Evolutionary conservation across 2,113 vertebrate genomes (phyloP).

Genomic region (Hystrix brachyura): DNA sequence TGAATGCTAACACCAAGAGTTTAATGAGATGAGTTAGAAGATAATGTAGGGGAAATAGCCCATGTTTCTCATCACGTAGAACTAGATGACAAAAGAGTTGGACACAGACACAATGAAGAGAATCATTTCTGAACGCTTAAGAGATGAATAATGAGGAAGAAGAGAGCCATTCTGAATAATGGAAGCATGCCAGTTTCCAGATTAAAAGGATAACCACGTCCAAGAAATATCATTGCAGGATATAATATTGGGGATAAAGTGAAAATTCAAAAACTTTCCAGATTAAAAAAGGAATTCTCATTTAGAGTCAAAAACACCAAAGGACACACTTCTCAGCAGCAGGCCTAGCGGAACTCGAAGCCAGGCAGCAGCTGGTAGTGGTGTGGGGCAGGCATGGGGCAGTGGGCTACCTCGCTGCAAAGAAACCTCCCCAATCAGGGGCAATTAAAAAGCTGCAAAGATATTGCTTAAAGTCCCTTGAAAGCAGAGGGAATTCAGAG

Average conservation of each 20-base stretch:
- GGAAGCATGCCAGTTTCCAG: not conserved
- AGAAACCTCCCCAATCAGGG: not conserved
- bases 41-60: not conserved
- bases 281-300: not conserved
- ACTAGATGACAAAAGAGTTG: not conserved
- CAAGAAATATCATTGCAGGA: not conserved
- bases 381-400: too few relatives aligned
- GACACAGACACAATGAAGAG: not conserved
- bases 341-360: not conserved
- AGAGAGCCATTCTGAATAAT: not conserved
- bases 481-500: not conserved
- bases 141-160: not conserved
- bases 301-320: not conserved
- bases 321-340: not conserved
- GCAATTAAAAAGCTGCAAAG: not conserved
- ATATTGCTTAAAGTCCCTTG: not conserved
- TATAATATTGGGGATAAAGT: not conserved
- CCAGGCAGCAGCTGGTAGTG: not conserved
- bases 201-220: not conserved
- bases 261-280: conserved; percentile 10
- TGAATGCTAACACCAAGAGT: conserved; percentile 49
- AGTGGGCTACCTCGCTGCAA: not conserved
- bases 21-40: conserved; percentile 39
- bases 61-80: not conserved
- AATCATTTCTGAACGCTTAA: conserved; percentile 26